Conservation (phyloP, 2,888 invertebrate species). For the Macropis europaea region DNA sequence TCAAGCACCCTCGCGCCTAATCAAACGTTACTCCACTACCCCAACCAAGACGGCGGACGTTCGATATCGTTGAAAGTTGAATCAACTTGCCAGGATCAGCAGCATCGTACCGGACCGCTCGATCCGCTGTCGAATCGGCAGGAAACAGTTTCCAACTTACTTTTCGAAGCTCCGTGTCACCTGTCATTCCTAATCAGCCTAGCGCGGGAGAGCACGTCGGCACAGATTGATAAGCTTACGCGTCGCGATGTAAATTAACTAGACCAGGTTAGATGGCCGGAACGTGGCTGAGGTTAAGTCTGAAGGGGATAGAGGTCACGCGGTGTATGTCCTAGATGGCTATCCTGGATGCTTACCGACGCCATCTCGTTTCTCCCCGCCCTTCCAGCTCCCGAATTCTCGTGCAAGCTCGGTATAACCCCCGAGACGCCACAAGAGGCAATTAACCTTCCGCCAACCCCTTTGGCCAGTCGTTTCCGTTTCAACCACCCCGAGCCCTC, state of each 20-base stretch:
- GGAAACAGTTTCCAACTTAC: no score
- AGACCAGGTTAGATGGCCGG: slow-evolving; percentile 52
- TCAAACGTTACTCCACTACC: no score
- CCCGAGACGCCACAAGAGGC: slow-evolving; percentile 76
- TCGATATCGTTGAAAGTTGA: no score
- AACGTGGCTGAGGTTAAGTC: slow-evolving; percentile 70
- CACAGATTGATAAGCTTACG: slow-evolving; percentile 65
- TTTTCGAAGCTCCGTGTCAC: no score
- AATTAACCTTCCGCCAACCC: slow-evolving; percentile 77
- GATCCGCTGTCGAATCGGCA: no score
- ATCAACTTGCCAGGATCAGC: no score
- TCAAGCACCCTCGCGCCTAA: no score
- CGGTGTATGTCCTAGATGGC: slow-evolving; percentile 63
- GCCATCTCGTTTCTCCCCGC: slow-evolving; percentile 36
- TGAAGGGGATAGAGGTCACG: slow-evolving; percentile 65
- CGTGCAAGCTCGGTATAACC: slow-evolving; percentile 68
- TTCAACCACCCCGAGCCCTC: slow-evolving; percentile 51
- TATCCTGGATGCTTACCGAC: slow-evolving; percentile 65
- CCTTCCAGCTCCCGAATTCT: slow-evolving; percentile 49
- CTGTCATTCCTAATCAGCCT: not conserved
- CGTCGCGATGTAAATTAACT: slow-evolving; percentile 70
- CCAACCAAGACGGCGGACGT: no score
- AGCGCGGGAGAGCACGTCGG: slow-evolving; percentile 9
- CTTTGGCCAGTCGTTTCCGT: slow-evolving; percentile 57
- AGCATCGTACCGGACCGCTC: no score